These are phyloP conservation scores for Podargus strigoides DNA, from an alignment of 2,797 vertebrate genomes.

Conservation along the genomic window DNA sequence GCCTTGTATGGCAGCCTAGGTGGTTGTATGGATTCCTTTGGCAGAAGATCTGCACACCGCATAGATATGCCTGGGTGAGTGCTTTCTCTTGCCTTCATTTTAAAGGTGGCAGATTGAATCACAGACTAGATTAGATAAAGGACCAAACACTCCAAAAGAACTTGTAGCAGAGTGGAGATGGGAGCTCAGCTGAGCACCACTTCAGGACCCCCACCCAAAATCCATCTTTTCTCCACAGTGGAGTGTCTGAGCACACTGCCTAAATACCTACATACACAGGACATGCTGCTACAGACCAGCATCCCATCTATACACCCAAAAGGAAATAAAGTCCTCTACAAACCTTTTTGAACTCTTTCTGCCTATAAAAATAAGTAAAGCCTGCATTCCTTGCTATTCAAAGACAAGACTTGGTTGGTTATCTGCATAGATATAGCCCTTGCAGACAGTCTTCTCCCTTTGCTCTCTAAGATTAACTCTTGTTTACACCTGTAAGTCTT, in stretches of 20 bases:
- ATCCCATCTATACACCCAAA: neutral
- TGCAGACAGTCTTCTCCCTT: neutral
- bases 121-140: neutral
- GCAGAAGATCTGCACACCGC: neutral
- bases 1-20: neutral
- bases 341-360: neutral
- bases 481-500: neutral
- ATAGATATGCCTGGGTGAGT: neutral
- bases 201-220: neutral
- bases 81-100: neutral
- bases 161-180: neutral
- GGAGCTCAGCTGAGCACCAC: neutral
- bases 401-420: neutral
- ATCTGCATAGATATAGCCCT: neutral
- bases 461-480: neutral
- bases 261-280: neutral
- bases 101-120: neutral
- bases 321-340: neutral
- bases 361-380: neutral
- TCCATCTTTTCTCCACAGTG: neutral
- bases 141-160: neutral
- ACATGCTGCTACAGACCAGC: neutral
- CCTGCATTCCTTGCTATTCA: neutral
- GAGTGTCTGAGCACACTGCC: neutral
- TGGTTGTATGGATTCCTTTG: neutral